These are phyloP conservation scores for Arrhopalites spinosus DNA, from an alignment of 2,888 invertebrate genomes.

Conservation along the genomic window DNA sequence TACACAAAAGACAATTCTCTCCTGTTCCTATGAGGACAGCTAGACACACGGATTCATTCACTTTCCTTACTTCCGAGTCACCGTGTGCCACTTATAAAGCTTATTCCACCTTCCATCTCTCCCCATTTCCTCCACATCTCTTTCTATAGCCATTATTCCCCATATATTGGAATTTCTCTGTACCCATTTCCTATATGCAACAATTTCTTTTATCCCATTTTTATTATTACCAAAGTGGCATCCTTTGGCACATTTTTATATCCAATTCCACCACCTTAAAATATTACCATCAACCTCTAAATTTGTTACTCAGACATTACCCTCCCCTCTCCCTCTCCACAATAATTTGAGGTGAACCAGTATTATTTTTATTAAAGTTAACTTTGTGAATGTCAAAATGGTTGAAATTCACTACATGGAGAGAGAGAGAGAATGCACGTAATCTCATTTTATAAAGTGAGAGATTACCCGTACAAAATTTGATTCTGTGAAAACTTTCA, in stretches of 20 bases:
- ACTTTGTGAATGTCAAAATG: too few species aligned
- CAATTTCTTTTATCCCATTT: too few species aligned
- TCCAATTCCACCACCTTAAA: neutral
- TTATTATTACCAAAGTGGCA: neutral
- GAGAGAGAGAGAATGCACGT: neutral
- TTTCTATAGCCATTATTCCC: too few species aligned
- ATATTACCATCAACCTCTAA: neutral
- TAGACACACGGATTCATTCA: too few species aligned
- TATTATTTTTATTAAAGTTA: neutral
- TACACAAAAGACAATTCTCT: too few species aligned
- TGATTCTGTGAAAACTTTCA: neutral
- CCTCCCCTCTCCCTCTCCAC: neutral
- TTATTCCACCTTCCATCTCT: neutral
- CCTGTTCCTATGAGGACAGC: too few species aligned
- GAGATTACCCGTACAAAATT: neutral
- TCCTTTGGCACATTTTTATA: neutral
- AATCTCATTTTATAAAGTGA: neutral
- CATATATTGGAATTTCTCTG: too few species aligned
- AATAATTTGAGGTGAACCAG: neutral
- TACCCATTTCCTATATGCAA: too few species aligned
- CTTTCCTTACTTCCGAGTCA: neutral
- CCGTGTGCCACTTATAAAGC: neutral
- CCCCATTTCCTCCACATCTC: neutral
- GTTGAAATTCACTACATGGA: neutral
- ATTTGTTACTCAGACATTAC: neutral